Evolutionary conservation across 2,113 vertebrate species (phyloP).

Genomic region (Hyaena hyaena): DNA sequence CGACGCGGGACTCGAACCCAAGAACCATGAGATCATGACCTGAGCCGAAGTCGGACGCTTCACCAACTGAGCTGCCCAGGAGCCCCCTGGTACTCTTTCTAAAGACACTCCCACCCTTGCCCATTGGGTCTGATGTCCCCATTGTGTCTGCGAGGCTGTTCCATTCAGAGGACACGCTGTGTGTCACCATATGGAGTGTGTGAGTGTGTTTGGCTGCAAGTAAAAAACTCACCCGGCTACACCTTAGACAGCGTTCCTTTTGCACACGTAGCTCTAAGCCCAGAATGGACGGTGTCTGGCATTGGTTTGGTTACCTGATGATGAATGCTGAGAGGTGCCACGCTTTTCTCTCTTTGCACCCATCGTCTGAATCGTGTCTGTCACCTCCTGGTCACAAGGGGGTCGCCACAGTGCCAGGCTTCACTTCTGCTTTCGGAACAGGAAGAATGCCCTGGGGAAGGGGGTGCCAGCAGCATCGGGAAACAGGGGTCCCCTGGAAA

Average conservation of each 20-base stretch:
- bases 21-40: too few relatives aligned
- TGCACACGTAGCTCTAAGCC: accelerated
- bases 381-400: background rate
- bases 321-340: background rate
- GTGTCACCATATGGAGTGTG: background rate
- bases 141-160: background rate
- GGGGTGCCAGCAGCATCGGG: background rate
- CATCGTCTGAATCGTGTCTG: background rate
- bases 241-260: background rate
- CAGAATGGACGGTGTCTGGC: background rate
- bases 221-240: background rate
- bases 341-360: background rate
- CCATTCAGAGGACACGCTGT: background rate
- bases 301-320: background rate
- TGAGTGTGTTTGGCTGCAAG: background rate
- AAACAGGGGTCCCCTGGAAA: background rate
- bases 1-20: too few relatives aligned
- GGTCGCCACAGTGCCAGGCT: too few relatives aligned
- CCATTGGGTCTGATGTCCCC: background rate
- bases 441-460: background rate
- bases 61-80: background rate
- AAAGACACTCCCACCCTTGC: background rate
- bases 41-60: too few relatives aligned
- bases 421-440: background rate
- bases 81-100: background rate